Evolutionary conservation across 2,113 vertebrate species (phyloP).

Genomic region (Cranoglanis bouderius): DNA sequence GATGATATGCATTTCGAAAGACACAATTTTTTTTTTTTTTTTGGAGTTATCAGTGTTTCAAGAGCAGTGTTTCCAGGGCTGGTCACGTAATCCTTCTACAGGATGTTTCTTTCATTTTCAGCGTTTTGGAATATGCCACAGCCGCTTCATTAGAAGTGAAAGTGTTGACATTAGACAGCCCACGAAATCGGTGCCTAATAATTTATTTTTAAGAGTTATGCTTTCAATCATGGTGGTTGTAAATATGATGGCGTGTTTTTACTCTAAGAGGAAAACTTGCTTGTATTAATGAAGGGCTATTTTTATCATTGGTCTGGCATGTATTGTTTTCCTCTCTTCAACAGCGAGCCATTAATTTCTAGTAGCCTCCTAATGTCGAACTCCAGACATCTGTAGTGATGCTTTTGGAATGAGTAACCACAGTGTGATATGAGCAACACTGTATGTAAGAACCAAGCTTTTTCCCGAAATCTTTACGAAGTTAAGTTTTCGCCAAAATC

Average conservation of each 20-base stretch:
- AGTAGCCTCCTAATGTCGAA: constrained; percentile 4
- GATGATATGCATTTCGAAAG: not conserved
- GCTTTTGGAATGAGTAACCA: not conserved
- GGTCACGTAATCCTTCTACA: constrained; percentile 31
- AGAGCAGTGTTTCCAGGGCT: not conserved
- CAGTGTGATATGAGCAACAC: not conserved
- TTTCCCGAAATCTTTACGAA: not conserved
- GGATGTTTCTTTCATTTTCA: constrained; percentile 41
- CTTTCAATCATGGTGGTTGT: not conserved
- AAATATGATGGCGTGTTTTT: not conserved
- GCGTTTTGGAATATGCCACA: constrained; percentile 28
- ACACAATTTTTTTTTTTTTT: too few species aligned
- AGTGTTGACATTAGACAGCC: not conserved
- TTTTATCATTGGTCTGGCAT: not conserved
- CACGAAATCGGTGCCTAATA: not conserved
- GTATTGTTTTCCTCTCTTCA: not conserved
- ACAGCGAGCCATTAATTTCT: not conserved
- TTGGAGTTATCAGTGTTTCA: constrained; percentile 1
- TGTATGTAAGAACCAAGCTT: not conserved
- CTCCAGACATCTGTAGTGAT: constrained; percentile 17
- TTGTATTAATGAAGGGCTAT: not conserved
- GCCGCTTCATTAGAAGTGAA: constrained; percentile 39
- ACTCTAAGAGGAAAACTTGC: not conserved
- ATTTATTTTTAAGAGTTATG: not conserved
- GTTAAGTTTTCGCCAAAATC: not conserved